Evolutionary conservation across 2,888 invertebrate genomes (phyloP), one percentile per base, ranked within the genome.

Genomic region (Octonoba sinensis): DNA sequence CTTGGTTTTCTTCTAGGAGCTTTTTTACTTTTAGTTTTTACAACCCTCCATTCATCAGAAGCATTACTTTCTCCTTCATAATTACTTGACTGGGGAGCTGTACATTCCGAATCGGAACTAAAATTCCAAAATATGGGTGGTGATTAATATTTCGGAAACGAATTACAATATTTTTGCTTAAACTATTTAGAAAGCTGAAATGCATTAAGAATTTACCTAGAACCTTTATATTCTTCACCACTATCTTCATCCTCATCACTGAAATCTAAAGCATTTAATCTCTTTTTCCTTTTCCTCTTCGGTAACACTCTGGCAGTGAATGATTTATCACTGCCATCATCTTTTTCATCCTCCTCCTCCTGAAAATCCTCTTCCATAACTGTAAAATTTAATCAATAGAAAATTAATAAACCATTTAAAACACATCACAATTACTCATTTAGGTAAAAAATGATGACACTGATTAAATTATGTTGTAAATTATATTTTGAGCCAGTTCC

Each of bases 161-260:
- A 27, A 27, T 27, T 27, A 3, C 27, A 27, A 27, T 27, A 27
- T 27, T 27, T 27, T 27, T 27, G 27, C 27, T 27, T 3, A 27
- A 27, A 27, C 2, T n/a, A 27, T 3, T 27, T 27, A 27, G 27
- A 27, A 27, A 6, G 2, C 27, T 27, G 2, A n/a, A 51, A 51
- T 3, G 51, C 11, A 51, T 15, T 51, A n/a, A 51, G 24, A 16
- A 22, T 15, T 85, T 89, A 93, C 91, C 93, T 93, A 0, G 93
- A 92, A 57, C 95, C 95, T 87, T 95, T 94, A 87, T 96, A 97
- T 89, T 97, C 97, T 88, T 96, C 96, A 87, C 96, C 96, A 0
- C 94, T 92, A 88, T 95, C 94, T 88, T 95, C 93, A 85, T 95
- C 87, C 69, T 94, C 93, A 56, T 94, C 94, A 59, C 92, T 92